Evolutionary conservation across 2,888 invertebrate genomes (phyloP), one percentile per base, ranked within the genome.

Genomic region (Pyralis farinalis): DNA sequence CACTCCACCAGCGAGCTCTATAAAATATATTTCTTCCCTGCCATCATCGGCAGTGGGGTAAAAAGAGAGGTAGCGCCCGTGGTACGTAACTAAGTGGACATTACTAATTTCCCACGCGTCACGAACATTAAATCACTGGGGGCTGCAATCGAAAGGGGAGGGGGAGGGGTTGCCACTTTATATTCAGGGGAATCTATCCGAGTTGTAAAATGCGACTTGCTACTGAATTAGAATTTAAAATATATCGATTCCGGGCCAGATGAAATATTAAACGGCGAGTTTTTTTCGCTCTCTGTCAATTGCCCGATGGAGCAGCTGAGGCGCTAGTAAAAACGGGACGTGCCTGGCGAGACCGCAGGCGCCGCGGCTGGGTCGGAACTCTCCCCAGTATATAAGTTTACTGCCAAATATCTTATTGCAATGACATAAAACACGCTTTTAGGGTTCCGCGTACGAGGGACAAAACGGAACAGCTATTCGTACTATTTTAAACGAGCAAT

Each of bases 201-300:
- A 61, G 69, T 70, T 78, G 77, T 81, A 82, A 80, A 81, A 74
- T 61, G 69, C 67, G 70, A 63, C 62, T 62, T 58, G 56, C 55
- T 62, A 71, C 68, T 50, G 79, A 74, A 83, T 84, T 80, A 75
- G 77, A 83, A 85, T 85, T 85, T 83, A 77, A 81, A 85, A 83
- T 82, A 80, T 79, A 83, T 81, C 71, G 81, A 78, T 77, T 83
- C 77, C 74, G 76, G 72, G 58, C 53, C 51, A 56, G 68, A 81
- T 82, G 77, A 81, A 79, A 83, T 81, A 81, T 75, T 77, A 76
- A 76, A 71, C 63, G 63, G 63, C 62, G 65, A 63, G 65, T 68
- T 81, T 82, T 82, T 81, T 75, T 27, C 31, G 11, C 12, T 31
- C 31, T 25, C n/a, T 25, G 25, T 72, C 77, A 71, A 83, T 85